phyloP scores from a whole-genome alignment of 2,888 invertebrate genomes.

The Zhuqinia jingwanae region DNA sequence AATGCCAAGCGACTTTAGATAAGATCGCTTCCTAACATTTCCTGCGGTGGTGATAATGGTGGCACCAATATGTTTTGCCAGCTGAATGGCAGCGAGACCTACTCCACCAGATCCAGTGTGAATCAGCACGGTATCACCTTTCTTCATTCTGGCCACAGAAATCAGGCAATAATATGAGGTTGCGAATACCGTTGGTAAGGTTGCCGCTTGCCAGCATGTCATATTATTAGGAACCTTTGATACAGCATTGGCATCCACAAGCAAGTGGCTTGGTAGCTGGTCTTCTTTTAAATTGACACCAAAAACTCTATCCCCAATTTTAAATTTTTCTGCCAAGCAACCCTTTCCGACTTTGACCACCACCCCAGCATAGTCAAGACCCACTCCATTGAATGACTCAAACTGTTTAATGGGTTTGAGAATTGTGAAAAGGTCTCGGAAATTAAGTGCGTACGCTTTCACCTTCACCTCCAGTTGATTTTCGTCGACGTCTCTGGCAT shows the following conservation, averaged over 20 bases:
- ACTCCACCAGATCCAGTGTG: slow-evolving; percentile 72
- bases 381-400: neutral
- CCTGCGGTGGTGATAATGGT: slow-evolving; percentile 67
- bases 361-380: slow-evolving; percentile 40
- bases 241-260: neutral
- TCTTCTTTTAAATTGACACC: neutral
- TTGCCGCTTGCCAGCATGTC: slow-evolving; percentile 48
- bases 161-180: slow-evolving; percentile 57
- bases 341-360: slow-evolving; percentile 3
- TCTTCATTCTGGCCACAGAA: slow-evolving; percentile 41
- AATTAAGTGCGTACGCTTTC: neutral
- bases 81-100: slow-evolving; percentile 66
- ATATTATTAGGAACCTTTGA: slow-evolving; percentile 31
- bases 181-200: slow-evolving; percentile 54
- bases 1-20: slow-evolving; percentile 60
- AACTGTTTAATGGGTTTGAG: slow-evolving; percentile 7
- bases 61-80: slow-evolving; percentile 61
- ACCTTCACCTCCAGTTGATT: neutral
- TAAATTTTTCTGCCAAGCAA: neutral
- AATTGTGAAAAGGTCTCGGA: neutral
- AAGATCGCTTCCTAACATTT: slow-evolving; percentile 59
- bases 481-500: neutral
- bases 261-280: neutral
- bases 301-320: slow-evolving; percentile 9
- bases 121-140: slow-evolving; percentile 60